These are phyloP conservation scores for Nymphicus hollandicus DNA, from an alignment of 2,113 vertebrate species.

Conservation along the genomic window DNA sequence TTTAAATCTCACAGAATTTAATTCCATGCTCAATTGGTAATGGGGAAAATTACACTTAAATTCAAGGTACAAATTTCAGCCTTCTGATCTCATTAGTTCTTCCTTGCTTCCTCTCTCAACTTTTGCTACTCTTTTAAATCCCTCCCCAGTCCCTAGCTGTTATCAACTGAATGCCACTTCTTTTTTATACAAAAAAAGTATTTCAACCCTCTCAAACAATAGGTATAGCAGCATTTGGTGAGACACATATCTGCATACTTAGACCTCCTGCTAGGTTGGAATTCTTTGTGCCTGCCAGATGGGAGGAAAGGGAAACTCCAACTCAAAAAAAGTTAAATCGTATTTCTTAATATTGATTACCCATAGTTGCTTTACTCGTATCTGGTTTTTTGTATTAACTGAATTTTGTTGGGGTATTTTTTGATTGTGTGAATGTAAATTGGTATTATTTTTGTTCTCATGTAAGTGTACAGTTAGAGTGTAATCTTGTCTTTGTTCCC, in stretches of 20 bases:
- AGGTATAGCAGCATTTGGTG: neutral
- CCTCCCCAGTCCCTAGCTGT: neutral
- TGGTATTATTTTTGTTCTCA: neutral
- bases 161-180: neutral
- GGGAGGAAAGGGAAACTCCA: neutral
- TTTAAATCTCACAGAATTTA: neutral
- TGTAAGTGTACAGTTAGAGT: neutral
- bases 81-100: neutral
- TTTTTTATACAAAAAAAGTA: neutral
- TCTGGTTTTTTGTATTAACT: neutral
- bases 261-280: rapidly evolving
- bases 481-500: neutral
- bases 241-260: neutral
- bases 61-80: neutral
- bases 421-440: neutral
- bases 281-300: neutral
- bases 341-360: neutral
- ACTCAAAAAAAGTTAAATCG: neutral
- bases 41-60: neutral
- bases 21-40: neutral
- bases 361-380: neutral
- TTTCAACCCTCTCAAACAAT: neutral
- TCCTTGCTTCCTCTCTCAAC: neutral
- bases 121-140: neutral
- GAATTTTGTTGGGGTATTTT: neutral